A percentile compares a stretch with the other conserved stretches of the same genome.
phyloP scores from a whole-genome alignment of 2,888 invertebrate genomes.

The Spodoptera exigua region DNA sequence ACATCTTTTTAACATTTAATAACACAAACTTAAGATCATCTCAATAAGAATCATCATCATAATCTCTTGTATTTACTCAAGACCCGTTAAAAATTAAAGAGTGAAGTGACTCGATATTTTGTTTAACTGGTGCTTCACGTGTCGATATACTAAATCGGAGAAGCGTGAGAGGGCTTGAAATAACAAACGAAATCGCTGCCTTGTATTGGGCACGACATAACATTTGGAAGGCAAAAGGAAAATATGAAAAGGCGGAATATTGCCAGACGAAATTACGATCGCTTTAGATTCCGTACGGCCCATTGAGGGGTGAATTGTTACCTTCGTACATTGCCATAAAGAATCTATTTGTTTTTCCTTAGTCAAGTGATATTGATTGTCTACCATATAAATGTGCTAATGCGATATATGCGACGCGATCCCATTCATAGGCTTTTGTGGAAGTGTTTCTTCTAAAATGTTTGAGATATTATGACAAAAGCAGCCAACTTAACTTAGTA shows the following conservation, averaged over 20 bases:
- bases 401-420: conserved; percentile 51
- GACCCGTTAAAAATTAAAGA: conserved; percentile 36
- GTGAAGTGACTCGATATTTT: conserved; percentile 74
- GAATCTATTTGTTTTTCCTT: conserved; percentile 85
- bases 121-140: conserved; percentile 81
- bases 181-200: conserved; percentile 87
- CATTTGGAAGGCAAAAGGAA: conserved; percentile 84
- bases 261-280: conserved; percentile 88
- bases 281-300: conserved; percentile 86
- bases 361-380: conserved; percentile 74
- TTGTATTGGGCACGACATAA: conserved; percentile 84
- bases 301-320: conserved; percentile 87
- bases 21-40: too few relatives aligned
- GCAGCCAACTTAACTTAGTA: too few relatives aligned
- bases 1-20: background rate
- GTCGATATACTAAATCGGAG: conserved; percentile 83
- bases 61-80: background rate
- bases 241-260: conserved; percentile 88
- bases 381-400: conserved; percentile 64
- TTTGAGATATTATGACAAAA: conserved; percentile 5
- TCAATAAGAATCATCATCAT: background rate
- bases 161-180: conserved; percentile 82
- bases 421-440: conserved; percentile 55
- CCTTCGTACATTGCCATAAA: conserved; percentile 85
- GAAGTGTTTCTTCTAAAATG: conserved; percentile 33